These are phyloP conservation scores for Ranitomeya imitator DNA, from an alignment of 2,113 vertebrate species.

Conservation along the genomic window DNA sequence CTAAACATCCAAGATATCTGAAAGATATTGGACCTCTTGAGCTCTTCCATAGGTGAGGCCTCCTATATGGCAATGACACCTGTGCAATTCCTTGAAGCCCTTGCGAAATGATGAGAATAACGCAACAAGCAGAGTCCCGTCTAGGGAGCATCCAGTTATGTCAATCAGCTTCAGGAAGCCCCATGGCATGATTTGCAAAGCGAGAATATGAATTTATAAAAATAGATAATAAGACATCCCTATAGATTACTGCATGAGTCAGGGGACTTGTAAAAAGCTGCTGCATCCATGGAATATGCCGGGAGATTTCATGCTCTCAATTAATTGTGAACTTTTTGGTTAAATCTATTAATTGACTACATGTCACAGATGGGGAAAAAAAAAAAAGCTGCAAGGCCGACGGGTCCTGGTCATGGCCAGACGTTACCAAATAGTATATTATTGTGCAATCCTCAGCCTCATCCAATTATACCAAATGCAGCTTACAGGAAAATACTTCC, in stretches of 20 bases:
- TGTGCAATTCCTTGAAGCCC: background rate
- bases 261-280: slow-evolving; percentile 18
- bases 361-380: background rate
- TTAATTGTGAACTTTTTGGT: slow-evolving; percentile 6
- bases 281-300: background rate
- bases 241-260: slow-evolving; percentile 4
- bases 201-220: slow-evolving; percentile 38
- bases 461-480: background rate
- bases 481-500: slow-evolving; percentile 26
- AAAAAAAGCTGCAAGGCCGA: background rate
- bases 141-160: slow-evolving; percentile 24
- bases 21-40: background rate
- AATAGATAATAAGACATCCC: slow-evolving; percentile 39
- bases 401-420: background rate
- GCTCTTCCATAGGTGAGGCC: background rate
- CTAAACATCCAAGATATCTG: background rate
- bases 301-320: background rate
- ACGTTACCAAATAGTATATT: background rate
- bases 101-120: slow-evolving; percentile 3
- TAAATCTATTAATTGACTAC: slow-evolving; percentile 1
- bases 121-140: background rate
- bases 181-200: slow-evolving; percentile 40
- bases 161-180: slow-evolving; percentile 46
- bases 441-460: background rate
- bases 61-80: background rate